phyloP scores from a whole-genome alignment of 2,113 vertebrate species.

The Syrrhaptes paradoxus region DNA sequence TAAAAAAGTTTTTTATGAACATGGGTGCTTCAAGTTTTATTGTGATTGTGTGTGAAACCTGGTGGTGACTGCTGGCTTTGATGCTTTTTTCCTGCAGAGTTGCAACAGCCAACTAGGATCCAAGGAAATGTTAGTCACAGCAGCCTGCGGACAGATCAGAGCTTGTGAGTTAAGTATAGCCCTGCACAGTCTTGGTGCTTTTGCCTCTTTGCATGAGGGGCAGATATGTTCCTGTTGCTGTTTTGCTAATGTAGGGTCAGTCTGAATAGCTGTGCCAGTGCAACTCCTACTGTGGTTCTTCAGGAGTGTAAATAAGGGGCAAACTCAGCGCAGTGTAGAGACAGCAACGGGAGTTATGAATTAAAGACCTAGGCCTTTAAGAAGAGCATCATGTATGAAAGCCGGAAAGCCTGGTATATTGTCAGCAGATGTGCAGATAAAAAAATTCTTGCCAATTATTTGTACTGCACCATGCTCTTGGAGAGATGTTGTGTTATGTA shows the following conservation, averaged over 20 bases:
- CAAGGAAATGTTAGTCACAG: background rate
- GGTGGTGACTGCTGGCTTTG: background rate
- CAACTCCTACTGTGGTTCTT: background rate
- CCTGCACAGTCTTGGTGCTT: fast-evolving
- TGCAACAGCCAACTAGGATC: background rate
- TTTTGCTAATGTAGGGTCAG: background rate
- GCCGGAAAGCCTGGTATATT: background rate
- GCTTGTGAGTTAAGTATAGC: background rate
- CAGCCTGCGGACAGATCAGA: background rate
- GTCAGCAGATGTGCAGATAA: background rate
- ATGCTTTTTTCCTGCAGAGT: background rate
- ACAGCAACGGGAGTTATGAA: background rate
- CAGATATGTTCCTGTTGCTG: background rate
- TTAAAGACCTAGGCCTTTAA: background rate
- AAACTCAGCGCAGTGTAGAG: background rate
- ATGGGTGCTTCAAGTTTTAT: background rate
- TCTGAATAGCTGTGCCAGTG: background rate
- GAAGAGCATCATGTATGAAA: background rate
- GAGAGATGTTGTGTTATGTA: background rate
- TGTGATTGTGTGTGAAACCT: background rate
- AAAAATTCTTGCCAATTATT: background rate
- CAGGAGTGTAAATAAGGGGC: background rate
- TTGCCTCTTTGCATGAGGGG: background rate
- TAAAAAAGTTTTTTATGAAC: background rate
- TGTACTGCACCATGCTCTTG: background rate